phyloP scores from a whole-genome alignment of 2,888 invertebrate genomes.

The Rhopalosiphum nymphaeae region DNA sequence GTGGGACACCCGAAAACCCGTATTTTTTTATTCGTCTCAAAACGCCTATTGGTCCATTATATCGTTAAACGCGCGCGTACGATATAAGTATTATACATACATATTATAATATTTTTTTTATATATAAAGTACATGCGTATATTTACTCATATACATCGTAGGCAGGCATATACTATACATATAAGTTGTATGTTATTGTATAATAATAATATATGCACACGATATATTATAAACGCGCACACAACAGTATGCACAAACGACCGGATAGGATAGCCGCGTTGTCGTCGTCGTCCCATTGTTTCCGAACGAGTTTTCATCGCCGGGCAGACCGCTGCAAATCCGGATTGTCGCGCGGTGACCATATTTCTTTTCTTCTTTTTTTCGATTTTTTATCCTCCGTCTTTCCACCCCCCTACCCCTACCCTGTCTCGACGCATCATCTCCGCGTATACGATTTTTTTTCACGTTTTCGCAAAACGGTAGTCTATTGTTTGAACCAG shows the following conservation, averaged over 20 bases:
- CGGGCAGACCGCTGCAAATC: conserved; percentile 57
- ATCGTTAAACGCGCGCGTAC: background rate
- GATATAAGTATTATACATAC: background rate
- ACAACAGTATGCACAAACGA: background rate
- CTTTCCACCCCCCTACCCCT: background rate
- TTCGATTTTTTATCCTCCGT: background rate
- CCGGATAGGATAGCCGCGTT: conserved; percentile 4
- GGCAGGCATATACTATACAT: background rate
- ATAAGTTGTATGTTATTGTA: background rate
- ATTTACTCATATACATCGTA: background rate
- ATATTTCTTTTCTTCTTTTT: conserved; percentile 42
- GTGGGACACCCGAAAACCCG: conserved; percentile 22
- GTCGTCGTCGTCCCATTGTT: conserved; percentile 59
- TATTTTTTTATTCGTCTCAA: conserved; percentile 25
- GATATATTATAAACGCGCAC: background rate
- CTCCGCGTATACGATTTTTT: background rate
- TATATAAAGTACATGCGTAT: too few species aligned
- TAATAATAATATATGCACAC: conserved; percentile 29
- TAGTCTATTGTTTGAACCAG: conserved; percentile 64
- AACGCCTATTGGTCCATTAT: conserved; percentile 40
- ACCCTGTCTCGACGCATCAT: background rate
- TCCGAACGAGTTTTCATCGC: conserved; percentile 55
- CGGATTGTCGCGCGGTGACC: conserved; percentile 56
- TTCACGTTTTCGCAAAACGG: conserved; percentile 58
- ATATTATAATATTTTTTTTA: background rate